Conservation (phyloP, 1,140 invertebrate species). For the Diploscapter pachys region DNA sequence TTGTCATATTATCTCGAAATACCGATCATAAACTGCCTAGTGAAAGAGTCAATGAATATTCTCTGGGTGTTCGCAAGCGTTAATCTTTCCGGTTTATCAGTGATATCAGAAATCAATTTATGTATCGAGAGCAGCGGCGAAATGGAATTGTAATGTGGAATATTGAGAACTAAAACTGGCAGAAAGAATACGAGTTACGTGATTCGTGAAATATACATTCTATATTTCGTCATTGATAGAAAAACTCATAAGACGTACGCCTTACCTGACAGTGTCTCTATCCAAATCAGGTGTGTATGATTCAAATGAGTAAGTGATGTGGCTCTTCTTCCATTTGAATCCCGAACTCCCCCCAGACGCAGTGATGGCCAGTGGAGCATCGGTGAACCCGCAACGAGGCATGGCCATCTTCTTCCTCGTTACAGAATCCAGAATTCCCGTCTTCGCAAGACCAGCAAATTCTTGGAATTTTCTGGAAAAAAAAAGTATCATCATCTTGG, state of each 20-base stretch:
- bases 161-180: too few species aligned
- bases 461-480: slow-evolving; percentile 55
- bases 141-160: too few species aligned
- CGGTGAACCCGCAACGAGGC: slow-evolving; percentile 50
- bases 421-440: slow-evolving; percentile 46
- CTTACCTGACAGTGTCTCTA: slow-evolving; percentile 37
- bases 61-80: too few species aligned
- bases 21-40: background rate
- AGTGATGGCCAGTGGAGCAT: slow-evolving; percentile 47
- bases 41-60: too few species aligned
- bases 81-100: too few species aligned
- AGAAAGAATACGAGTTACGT: too few species aligned
- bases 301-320: slow-evolving; percentile 51
- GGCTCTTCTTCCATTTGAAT: slow-evolving; percentile 53
- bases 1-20: slow-evolving; percentile 2
- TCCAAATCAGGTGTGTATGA: slow-evolving; percentile 48
- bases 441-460: slow-evolving; percentile 49
- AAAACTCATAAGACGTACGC: background rate
- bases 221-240: too few species aligned
- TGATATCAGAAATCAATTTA: too few species aligned
- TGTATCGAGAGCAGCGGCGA: too few species aligned
- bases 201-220: too few species aligned
- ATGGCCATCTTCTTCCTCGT: slow-evolving; percentile 57
- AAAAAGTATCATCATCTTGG: background rate
- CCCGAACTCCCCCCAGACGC: slow-evolving; percentile 21